Evolutionary conservation across 2,888 invertebrate species (phyloP), one percentile per base, ranked within the genome.

Genomic region (Acanthosepion esculentum): DNA sequence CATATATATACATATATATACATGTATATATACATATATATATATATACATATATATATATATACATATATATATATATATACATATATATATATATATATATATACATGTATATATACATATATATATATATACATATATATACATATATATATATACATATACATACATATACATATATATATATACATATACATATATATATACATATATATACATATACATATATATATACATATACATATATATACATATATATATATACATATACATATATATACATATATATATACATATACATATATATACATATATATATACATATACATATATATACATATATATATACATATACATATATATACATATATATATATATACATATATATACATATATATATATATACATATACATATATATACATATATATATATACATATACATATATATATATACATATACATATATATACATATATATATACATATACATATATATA

Each of bases 41-140:
- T 91, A 91, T 91, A 55, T 55, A 55, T 55, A 55, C 18, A 55
- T 55, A 15, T 55, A 15, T 55, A 15, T 20, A 15, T 55, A 55
- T 55, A 55, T 55, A 15, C 18, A 10, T 15, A 55, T 15, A 3
- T 18, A 0, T 55, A 12, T 1, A 91, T 91, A 91, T 91, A 91
- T 91, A 91, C 10, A 91, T 91, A 91, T 91, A 91, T 91, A 91
- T 91, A 91, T 91, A 91, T 91, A 91, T 91, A 29, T 91, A 29
- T 91, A 91, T 91, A 55, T 55, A 55, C 18, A 55, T 55, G 18
- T 55, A 15, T 55, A 15, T 55, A 15, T 20, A 15, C 18, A 55
- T 55, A 55, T 55, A 15, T 55, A 10, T 15, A 55, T 15, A 3
- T 18, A 0, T 55, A 12, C n/a, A 91, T 91, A 91, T 91, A 91